Percentiles rank a stretch among this genome's conserved stretches.
phyloP scores from a whole-genome alignment of 2,113 vertebrate species.

The Melospiza georgiana region DNA sequence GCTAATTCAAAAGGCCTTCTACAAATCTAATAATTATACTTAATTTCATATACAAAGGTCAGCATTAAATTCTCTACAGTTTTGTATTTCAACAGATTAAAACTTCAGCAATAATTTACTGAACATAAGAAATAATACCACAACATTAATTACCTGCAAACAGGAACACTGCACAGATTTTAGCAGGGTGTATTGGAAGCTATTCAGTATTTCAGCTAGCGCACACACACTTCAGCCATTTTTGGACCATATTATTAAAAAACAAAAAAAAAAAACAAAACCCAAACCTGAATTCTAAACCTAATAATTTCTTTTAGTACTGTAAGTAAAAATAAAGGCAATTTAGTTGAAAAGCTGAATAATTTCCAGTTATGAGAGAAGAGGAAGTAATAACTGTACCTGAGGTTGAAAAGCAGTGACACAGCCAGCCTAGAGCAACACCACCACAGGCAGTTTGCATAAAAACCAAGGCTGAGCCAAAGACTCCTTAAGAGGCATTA shows the following conservation, averaged over 20 bases:
- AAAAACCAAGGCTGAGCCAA: neutral
- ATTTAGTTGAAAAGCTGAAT: neutral
- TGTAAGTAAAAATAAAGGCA: neutral
- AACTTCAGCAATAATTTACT: neutral
- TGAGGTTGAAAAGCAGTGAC: neutral
- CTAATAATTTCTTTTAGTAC: neutral
- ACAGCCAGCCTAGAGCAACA: neutral
- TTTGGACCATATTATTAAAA: neutral
- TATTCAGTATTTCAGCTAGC: neutral
- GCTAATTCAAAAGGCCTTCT: neutral
- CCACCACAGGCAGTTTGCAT: neutral
- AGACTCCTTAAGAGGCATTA: neutral
- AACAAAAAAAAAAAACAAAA: neutral
- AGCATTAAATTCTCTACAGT: neutral
- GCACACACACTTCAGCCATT: neutral
- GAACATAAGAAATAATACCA: neutral
- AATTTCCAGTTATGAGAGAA: neutral
- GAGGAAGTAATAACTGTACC: neutral
- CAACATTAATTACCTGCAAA: neutral
- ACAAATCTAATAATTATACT: neutral
- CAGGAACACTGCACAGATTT: neutral
- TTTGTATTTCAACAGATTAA: slow-evolving; percentile 22
- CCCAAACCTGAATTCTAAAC: neutral
- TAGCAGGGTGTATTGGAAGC: neutral
- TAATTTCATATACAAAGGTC: slow-evolving; percentile 11